phyloP scores from a whole-genome alignment of 2,113 vertebrate species.

The Campylomormyrus tamandua region DNA sequence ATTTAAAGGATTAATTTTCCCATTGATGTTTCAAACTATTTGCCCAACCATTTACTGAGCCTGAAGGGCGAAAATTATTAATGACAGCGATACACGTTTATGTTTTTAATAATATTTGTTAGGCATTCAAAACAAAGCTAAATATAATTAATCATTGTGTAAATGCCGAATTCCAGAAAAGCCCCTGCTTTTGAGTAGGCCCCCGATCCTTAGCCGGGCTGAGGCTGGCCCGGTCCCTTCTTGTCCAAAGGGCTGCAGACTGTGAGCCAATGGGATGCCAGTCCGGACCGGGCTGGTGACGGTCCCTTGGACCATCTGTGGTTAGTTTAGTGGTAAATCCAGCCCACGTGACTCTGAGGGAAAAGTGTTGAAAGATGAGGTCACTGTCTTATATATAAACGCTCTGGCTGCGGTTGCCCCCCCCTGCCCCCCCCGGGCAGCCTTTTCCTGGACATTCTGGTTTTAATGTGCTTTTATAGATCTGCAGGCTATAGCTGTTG shows the following conservation, averaged over 20 bases:
- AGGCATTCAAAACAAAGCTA: not conserved
- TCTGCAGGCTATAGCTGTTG: not conserved
- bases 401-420: not conserved
- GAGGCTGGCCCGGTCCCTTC: constrained; percentile 16
- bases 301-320: constrained; percentile 35
- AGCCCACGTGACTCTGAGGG: constrained; percentile 18
- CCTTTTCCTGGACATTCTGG: not conserved
- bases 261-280: constrained; percentile 35
- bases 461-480: constrained; percentile 7
- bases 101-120: not conserved
- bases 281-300: constrained; percentile 18
- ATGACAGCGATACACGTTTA: not conserved
- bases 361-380: constrained; percentile 40
- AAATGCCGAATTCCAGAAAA: not conserved
- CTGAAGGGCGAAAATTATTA: not conserved
- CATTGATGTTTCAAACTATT: not conserved
- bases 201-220: constrained; percentile 28
- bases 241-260: constrained; percentile 25
- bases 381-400: constrained; percentile 23
- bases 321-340: constrained; percentile 33
- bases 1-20: not conserved
- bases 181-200: constrained; percentile 22
- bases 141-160: constrained; percentile 11
- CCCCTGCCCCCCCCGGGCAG: not conserved
- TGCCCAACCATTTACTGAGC: not conserved